phyloP scores from a whole-genome alignment of 2,888 invertebrate genomes.

The Herminia tarsipennalis region DNA sequence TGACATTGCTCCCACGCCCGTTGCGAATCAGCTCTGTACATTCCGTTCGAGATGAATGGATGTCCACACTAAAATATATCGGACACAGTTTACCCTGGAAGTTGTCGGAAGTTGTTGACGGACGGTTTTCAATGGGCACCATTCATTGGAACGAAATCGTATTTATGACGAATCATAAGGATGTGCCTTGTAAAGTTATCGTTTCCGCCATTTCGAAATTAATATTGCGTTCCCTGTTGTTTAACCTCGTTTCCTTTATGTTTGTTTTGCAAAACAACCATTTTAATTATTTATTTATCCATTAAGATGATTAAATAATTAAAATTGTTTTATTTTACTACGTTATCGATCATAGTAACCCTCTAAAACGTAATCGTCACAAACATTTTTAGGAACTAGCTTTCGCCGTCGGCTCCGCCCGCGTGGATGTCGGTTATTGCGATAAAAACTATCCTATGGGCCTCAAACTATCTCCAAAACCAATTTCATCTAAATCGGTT shows the following conservation, averaged over 20 bases:
- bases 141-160: slow-evolving; percentile 30
- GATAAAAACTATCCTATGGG: too few species aligned
- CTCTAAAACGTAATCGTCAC: too few species aligned
- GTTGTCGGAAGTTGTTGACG: slow-evolving; percentile 39
- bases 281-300: too few species aligned
- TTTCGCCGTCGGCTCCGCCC: too few species aligned
- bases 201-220: slow-evolving; percentile 37
- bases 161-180: slow-evolving; percentile 38
- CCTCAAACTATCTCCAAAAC: too few species aligned
- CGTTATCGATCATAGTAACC: too few species aligned
- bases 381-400: too few species aligned
- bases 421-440: too few species aligned
- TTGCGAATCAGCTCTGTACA: slow-evolving; percentile 57
- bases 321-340: too few species aligned
- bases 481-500: too few species aligned
- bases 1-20: slow-evolving; percentile 78
- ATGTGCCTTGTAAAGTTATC: slow-evolving; percentile 25
- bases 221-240: slow-evolving; percentile 8
- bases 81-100: slow-evolving; percentile 22
- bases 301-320: too few species aligned
- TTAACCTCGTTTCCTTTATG: slow-evolving; percentile 17
- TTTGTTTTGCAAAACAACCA: too few species aligned
- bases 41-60: slow-evolving; percentile 55
- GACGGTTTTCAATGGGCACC: slow-evolving; percentile 27
- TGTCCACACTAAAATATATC: slow-evolving; percentile 41